phyloP scores from a whole-genome alignment of 2,113 vertebrate genomes.

The Xenopus borealis region DNA sequence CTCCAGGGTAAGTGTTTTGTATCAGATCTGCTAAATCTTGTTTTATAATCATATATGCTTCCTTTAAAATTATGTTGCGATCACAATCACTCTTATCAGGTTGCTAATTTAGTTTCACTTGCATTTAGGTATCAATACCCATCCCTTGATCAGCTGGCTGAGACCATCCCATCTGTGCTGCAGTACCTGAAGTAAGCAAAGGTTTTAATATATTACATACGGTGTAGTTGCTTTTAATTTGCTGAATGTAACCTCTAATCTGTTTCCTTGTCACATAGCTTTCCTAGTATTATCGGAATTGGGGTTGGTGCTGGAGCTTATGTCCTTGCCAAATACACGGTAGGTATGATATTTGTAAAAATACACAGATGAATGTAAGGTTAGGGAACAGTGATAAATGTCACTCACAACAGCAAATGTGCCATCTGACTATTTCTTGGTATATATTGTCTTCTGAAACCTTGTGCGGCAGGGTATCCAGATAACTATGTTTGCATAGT shows the following conservation, averaged over 20 bases:
- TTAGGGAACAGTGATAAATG: no score
- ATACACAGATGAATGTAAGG: no score
- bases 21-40: not conserved
- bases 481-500: no score
- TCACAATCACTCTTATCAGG: not conserved
- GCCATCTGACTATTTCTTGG: no score
- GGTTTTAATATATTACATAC: not conserved
- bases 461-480: no score
- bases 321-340: slow-evolving; percentile 78
- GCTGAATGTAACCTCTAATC: slow-evolving; percentile 14
- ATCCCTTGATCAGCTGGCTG: slow-evolving; percentile 81
- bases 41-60: not conserved
- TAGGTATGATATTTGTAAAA: slow-evolving; percentile 56
- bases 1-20: slow-evolving; percentile 65
- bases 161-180: slow-evolving; percentile 84
- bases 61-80: not conserved
- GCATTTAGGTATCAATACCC: slow-evolving; percentile 80
- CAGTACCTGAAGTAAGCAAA: slow-evolving; percentile 84
- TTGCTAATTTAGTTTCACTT: not conserved
- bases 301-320: slow-evolving; percentile 88
- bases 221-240: not conserved
- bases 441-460: no score
- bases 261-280: slow-evolving; percentile 59
- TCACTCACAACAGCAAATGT: no score
- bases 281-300: slow-evolving; percentile 81